phyloP scores from a whole-genome alignment of 2,797 vertebrate genomes.

The Percopsis omiscomaycus region DNA sequence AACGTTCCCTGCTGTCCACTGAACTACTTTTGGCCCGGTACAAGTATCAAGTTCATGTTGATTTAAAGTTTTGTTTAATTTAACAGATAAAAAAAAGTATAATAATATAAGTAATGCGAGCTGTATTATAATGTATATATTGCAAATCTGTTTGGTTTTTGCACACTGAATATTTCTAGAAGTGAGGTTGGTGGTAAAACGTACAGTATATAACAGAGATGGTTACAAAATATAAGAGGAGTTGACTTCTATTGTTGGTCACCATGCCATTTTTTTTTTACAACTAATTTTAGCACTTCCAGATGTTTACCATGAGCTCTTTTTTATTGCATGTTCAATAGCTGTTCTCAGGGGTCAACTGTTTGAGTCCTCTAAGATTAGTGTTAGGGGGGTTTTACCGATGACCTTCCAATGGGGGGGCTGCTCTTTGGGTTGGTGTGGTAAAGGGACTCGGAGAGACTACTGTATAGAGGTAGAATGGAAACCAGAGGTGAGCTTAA shows the following conservation, averaged over 20 bases:
- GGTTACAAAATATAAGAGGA: constrained; percentile 17
- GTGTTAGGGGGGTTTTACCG: constrained; percentile 24
- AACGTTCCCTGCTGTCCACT: constrained; percentile 12
- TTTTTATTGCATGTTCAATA: constrained; percentile 32
- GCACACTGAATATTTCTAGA: constrained; percentile 31
- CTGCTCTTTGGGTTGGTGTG: constrained; percentile 26
- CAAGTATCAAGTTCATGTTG: constrained; percentile 28
- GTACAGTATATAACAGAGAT: not conserved
- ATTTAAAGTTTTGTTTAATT: constrained; percentile 21
- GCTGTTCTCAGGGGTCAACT: constrained; percentile 55
- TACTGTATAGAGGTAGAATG: not conserved
- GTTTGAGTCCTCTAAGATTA: constrained; percentile 40
- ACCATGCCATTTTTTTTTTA: constrained; percentile 28
- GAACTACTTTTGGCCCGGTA: constrained; percentile 20
- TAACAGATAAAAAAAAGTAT: too few relatives aligned
- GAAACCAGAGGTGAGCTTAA: constrained; percentile 14
- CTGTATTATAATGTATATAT: constrained; percentile 31
- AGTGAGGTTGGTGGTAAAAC: constrained; percentile 13
- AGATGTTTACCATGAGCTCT: constrained; percentile 30
- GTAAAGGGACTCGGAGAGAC: not conserved
- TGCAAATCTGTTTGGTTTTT: constrained; percentile 51
- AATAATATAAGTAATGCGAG: constrained; percentile 1
- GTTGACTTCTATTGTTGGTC: constrained; percentile 7
- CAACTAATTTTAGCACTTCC: constrained; percentile 27
- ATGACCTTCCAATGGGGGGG: constrained; percentile 24